Conservation (phyloP, 2,888 invertebrate species). For the Latrodectus hesperus region DNA sequence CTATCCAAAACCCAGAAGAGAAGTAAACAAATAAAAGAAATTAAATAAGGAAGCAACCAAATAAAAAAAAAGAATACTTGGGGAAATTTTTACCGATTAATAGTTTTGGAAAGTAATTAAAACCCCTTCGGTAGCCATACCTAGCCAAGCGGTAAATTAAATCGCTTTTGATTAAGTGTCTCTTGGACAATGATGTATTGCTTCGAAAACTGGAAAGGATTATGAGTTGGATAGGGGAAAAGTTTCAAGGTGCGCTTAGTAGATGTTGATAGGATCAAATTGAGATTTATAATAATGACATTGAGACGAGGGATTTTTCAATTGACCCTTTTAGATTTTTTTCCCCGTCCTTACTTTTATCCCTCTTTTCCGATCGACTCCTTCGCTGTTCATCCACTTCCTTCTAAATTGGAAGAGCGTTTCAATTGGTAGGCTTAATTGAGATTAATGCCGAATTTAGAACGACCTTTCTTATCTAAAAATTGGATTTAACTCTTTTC, state of each 20-base stretch:
- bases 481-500: not conserved
- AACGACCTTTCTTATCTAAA: not conserved
- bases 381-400: not conserved
- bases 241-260: not conserved
- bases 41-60: slow-evolving; percentile 9
- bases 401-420: slow-evolving; percentile 15
- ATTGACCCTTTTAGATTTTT: slow-evolving; percentile 9
- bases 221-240: slow-evolving; percentile 10
- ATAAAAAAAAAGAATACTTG: not conserved
- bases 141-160: slow-evolving; percentile 64
- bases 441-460: slow-evolving; percentile 31
- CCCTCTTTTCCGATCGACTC: not conserved
- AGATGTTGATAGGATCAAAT: slow-evolving; percentile 53
- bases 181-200: slow-evolving; percentile 49
- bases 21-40: slow-evolving; percentile 56
- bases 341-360: not conserved
- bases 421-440: slow-evolving; percentile 30
- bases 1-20: slow-evolving; percentile 3
- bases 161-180: slow-evolving; percentile 66
- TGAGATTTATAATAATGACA: slow-evolving; percentile 61
- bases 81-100: slow-evolving; percentile 55
- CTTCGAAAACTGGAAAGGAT: slow-evolving; percentile 43
- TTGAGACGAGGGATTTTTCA: slow-evolving; percentile 23
- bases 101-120: slow-evolving; percentile 69
- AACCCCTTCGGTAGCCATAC: slow-evolving; percentile 43